Conservation (phyloP, 2,797 vertebrate species). For the Ctenochaetus hawaiiensis region DNA sequence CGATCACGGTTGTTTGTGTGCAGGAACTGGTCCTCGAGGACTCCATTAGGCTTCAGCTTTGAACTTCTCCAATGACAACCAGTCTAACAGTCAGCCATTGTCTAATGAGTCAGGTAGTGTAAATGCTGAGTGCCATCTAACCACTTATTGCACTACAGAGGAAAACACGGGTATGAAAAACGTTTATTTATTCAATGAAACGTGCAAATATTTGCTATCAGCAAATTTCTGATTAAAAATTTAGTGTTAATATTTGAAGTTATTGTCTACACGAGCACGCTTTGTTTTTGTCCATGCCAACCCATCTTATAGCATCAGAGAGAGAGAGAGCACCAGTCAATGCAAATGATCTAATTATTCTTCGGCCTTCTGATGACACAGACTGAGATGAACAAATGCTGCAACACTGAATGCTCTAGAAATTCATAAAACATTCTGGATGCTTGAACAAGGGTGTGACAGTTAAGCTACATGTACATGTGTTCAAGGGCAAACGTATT, state of each 20-base stretch:
- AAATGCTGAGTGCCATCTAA: slow-evolving; percentile 11
- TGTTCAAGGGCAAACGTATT: neutral
- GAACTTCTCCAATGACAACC: slow-evolving; percentile 65
- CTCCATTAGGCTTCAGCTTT: slow-evolving; percentile 54
- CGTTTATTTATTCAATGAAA: too few relatives aligned
- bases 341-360: neutral
- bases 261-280: neutral
- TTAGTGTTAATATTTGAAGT: too few relatives aligned
- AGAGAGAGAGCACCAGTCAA: neutral
- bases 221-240: too few relatives aligned
- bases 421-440: neutral
- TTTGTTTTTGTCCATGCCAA: too few relatives aligned
- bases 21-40: slow-evolving; percentile 34
- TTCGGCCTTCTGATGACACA: neutral
- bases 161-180: neutral
- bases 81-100: slow-evolving; percentile 52
- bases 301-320: neutral
- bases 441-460: neutral
- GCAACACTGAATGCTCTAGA: neutral
- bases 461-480: neutral
- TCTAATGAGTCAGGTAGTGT: slow-evolving; percentile 40
- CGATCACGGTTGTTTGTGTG: slow-evolving; percentile 30
- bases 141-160: neutral
- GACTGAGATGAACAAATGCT: neutral
- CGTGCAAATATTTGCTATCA: too few relatives aligned